Percentiles rank a stretch among this genome's conserved stretches.
Conservation (phyloP, 2,888 invertebrate genomes). For the Leucoptera coffeella region DNA sequence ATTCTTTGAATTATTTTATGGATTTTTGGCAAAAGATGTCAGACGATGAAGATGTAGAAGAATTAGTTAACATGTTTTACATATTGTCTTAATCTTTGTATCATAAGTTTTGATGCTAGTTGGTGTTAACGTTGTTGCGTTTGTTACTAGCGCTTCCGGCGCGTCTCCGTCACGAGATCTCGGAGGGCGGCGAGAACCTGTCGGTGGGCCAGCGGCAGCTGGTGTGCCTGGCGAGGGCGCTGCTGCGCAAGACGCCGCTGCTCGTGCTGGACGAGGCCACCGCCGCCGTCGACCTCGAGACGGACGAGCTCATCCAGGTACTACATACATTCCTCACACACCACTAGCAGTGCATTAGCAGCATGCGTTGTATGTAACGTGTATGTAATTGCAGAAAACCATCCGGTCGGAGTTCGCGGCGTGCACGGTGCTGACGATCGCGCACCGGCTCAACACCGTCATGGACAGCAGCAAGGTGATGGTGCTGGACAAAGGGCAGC, state of each 20-base stretch:
- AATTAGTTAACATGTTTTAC: too few relatives aligned
- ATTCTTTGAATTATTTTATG: constrained; percentile 1
- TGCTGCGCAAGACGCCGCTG: constrained; percentile 80
- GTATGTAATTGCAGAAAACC: constrained; percentile 75
- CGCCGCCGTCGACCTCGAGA: constrained; percentile 86
- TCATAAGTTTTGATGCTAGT: too few relatives aligned
- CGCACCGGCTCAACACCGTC: constrained; percentile 89
- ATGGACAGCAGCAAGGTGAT: constrained; percentile 84
- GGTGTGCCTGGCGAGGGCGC: constrained; percentile 77
- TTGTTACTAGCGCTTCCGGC: constrained; percentile 66
- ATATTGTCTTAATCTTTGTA: too few relatives aligned
- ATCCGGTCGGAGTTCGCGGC: constrained; percentile 80
- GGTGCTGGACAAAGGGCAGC: constrained; percentile 71
- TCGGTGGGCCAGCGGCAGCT: constrained; percentile 89
- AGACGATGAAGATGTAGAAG: too few relatives aligned
- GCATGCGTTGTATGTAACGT: constrained; percentile 64
- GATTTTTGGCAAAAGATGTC: too few relatives aligned
- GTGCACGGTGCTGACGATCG: constrained; percentile 88
- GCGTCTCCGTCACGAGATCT: constrained; percentile 75
- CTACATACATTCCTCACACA: too few relatives aligned
- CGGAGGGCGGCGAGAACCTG: constrained; percentile 89
- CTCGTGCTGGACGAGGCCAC: constrained; percentile 85
- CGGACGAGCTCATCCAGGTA: constrained; percentile 80
- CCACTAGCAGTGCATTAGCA: neutral
- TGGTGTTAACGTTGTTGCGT: too few relatives aligned